These are phyloP conservation scores for Spicauda simplicius DNA, from an alignment of 2,888 invertebrate genomes.

Conservation along the genomic window DNA sequence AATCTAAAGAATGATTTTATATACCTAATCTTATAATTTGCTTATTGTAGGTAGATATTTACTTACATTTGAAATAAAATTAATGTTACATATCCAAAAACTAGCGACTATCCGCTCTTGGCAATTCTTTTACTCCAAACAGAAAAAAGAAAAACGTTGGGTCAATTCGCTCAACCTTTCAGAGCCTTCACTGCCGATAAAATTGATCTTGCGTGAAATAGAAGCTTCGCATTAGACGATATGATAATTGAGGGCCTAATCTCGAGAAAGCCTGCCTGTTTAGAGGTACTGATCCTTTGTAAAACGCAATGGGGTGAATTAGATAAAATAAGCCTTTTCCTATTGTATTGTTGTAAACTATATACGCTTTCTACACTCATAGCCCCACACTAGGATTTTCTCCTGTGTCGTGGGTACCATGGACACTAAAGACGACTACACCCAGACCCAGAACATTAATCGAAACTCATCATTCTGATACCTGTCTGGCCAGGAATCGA, in stretches of 20 bases:
- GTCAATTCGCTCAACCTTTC: conserved; percentile 59
- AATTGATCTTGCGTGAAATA: conserved; percentile 63
- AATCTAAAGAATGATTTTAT: no score
- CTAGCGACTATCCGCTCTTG: background rate
- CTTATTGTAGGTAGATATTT: no score
- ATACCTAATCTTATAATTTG: no score
- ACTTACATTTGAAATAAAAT: no score
- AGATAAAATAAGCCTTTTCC: background rate
- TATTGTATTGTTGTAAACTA: background rate
- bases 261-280: conserved; percentile 20
- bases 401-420: no score
- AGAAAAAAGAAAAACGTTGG: conserved; percentile 50
- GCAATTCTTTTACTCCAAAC: background rate
- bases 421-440: no score
- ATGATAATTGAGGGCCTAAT: conserved; percentile 39
- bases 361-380: no score
- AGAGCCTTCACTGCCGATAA: conserved; percentile 55
- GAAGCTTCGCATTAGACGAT: conserved; percentile 47
- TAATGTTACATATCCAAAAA: no score
- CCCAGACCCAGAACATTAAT: no score
- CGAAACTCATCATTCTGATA: no score
- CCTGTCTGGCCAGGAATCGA: no score
- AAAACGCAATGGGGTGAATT: background rate
- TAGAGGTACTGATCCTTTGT: conserved; percentile 7
- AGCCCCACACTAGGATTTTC: no score